Base-by-base conservation (phyloP, 2,113 vertebrate species). In the Arvicanthis niloticus region DNA sequence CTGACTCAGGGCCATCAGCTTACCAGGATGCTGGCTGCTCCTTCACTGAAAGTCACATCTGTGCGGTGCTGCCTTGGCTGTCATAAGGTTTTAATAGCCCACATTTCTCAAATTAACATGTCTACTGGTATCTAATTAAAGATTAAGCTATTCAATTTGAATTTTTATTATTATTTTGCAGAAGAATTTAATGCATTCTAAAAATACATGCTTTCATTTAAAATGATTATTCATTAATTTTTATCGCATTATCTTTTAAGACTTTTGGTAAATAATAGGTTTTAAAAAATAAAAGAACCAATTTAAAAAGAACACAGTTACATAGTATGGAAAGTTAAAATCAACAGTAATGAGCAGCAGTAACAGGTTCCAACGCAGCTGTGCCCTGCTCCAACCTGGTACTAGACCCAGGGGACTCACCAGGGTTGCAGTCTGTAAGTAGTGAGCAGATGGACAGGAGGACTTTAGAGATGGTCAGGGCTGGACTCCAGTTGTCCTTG, bases 371-470 rank as follows among this genome's bases (percentile, higher is more conserved):
- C 37, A 10, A 34, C n/a, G 87, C 70, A 67, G 16, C 91, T 31
- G 53, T 26, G 8, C 4, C 4, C 42, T 26, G 48, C 48, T 56
- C 29, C 37, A 19, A 7, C 19, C 40, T 53, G 16, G 7, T 0
- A 15, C 0, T 4, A 26, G 72, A 15, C 2, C 17, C 12, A 6
- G 58, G 73, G n/a, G 0, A 88, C 99, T 99, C 99, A 99, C 99
- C 99, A 0, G 99, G 99, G 98, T 99, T 99, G 98, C 99, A 99
- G 98, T 99, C 99, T 98, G 99, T 99, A 92, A 99, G 99, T 94
- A 99, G 99, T 89, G 99, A 99, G 98, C 99, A 99, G 99, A 99
- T 99, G 98, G 99, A 99, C 96, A 99, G 99, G 48, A 99, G 99
- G 68, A 99, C 99, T 98, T 99, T 99, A 96, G 99, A 99, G 99